phyloP scores from a whole-genome alignment of 2,113 vertebrate species.

The Syngnathoides biaculeatus region DNA sequence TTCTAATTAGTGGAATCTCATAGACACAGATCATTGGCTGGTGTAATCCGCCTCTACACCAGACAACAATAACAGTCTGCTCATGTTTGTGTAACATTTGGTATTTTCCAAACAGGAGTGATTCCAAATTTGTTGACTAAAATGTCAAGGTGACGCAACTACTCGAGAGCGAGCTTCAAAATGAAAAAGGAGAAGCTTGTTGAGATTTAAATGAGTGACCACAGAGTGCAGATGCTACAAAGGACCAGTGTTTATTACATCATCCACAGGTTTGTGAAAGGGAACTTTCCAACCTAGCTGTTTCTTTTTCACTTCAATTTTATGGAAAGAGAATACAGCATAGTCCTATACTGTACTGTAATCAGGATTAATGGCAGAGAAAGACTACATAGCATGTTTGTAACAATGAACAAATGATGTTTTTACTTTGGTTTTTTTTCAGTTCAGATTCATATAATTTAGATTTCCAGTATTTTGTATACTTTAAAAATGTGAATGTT shows the following conservation, averaged over 20 bases:
- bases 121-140: slow-evolving; percentile 38
- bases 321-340: slow-evolving; percentile 7
- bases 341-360: not conserved
- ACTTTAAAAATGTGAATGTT: not conserved
- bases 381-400: slow-evolving; percentile 10
- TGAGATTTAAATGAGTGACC: slow-evolving; percentile 28
- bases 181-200: slow-evolving; percentile 46
- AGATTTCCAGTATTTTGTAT: not conserved
- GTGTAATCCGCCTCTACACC: slow-evolving; percentile 30
- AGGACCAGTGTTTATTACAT: slow-evolving; percentile 34
- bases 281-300: slow-evolving; percentile 16
- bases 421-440: not conserved
- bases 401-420: slow-evolving; percentile 10
- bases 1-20: slow-evolving; percentile 35
- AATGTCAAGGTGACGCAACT: slow-evolving; percentile 31
- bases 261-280: slow-evolving; percentile 21
- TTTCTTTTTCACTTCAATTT: slow-evolving; percentile 15
- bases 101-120: slow-evolving; percentile 44
- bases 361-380: not conserved
- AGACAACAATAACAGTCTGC: slow-evolving; percentile 55
- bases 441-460: not conserved
- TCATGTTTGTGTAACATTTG: slow-evolving; percentile 50
- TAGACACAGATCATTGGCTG: slow-evolving; percentile 20
- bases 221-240: slow-evolving; percentile 9
- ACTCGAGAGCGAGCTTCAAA: slow-evolving; percentile 28